These are phyloP conservation scores for Prolemur simus DNA, from an alignment of 2,113 vertebrate genomes.

Conservation along the genomic window DNA sequence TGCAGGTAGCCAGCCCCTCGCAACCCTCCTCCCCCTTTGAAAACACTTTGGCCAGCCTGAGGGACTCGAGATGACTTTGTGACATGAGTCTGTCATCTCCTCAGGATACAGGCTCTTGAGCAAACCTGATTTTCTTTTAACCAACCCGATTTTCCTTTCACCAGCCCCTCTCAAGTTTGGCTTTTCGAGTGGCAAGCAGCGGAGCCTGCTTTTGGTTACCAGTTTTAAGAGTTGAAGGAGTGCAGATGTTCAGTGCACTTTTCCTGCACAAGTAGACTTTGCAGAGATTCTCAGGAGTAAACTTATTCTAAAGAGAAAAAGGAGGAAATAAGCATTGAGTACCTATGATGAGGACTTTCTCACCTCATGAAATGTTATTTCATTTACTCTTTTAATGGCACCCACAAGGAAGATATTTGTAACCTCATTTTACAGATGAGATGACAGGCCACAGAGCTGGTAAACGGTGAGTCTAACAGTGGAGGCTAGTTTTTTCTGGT, in stretches of 20 bases:
- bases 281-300: not conserved
- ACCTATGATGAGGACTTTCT: not conserved
- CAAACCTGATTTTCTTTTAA: no score
- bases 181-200: no score
- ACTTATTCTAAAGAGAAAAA: not conserved
- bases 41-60: no score
- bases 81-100: no score
- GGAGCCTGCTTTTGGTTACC: no score
- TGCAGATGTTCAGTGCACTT: fast-evolving
- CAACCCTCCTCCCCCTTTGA: no score
- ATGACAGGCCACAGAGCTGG: not conserved
- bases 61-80: no score
- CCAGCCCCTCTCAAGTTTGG: no score
- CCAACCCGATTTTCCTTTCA: no score
- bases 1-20: no score
- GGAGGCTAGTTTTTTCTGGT: not conserved
- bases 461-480: not conserved
- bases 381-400: not conserved
- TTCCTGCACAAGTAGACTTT: not conserved
- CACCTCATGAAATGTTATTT: not conserved
- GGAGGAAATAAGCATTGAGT: not conserved
- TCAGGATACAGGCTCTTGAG: no score
- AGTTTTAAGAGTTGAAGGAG: not conserved
- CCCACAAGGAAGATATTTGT: not conserved
- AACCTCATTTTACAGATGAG: not conserved